A percentile compares a stretch with the other conserved stretches of the same genome.
These are phyloP conservation scores for Kryptolebias marmoratus DNA, from an alignment of 2,113 vertebrate genomes.

Conservation along the genomic window DNA sequence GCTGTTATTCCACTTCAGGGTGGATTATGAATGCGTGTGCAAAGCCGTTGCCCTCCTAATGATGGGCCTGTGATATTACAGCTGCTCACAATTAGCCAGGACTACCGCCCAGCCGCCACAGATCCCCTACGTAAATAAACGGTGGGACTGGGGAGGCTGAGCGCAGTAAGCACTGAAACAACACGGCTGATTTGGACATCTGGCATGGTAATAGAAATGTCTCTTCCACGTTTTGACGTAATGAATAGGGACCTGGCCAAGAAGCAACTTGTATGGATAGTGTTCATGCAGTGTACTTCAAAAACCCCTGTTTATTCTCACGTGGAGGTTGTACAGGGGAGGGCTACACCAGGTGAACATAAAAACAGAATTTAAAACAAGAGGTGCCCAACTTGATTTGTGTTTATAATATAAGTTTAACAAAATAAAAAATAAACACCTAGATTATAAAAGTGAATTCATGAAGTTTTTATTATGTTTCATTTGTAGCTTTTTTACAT, in stretches of 20 bases:
- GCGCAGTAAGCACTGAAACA: slow-evolving; percentile 75
- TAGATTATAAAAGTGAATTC: background rate
- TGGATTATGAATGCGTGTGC: slow-evolving; percentile 67
- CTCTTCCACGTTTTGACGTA: slow-evolving; percentile 72
- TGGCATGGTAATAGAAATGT: slow-evolving; percentile 74
- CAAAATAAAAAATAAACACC: background rate
- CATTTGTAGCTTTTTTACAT: too few relatives aligned
- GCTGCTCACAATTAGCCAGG: slow-evolving; percentile 81
- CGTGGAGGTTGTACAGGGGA: background rate
- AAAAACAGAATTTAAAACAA: background rate
- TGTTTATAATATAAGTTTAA: background rate
- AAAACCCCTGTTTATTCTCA: slow-evolving; percentile 60
- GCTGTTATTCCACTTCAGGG: slow-evolving; percentile 64
- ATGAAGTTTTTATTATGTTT: too few relatives aligned
- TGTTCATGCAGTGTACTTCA: slow-evolving; percentile 46
- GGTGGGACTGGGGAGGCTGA: slow-evolving; percentile 69
- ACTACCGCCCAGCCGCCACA: slow-evolving; percentile 60
- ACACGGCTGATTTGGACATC: slow-evolving; percentile 78
- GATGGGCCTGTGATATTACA: slow-evolving; percentile 74
- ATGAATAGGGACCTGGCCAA: slow-evolving; percentile 63
- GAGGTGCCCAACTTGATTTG: background rate
- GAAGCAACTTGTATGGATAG: slow-evolving; percentile 46
- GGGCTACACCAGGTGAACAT: slow-evolving; percentile 28
- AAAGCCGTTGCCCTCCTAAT: slow-evolving; percentile 73
- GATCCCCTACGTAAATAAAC: slow-evolving; percentile 79